These are phyloP conservation scores for Oryzias celebensis DNA, from an alignment of 2,113 vertebrate genomes.

Conservation along the genomic window DNA sequence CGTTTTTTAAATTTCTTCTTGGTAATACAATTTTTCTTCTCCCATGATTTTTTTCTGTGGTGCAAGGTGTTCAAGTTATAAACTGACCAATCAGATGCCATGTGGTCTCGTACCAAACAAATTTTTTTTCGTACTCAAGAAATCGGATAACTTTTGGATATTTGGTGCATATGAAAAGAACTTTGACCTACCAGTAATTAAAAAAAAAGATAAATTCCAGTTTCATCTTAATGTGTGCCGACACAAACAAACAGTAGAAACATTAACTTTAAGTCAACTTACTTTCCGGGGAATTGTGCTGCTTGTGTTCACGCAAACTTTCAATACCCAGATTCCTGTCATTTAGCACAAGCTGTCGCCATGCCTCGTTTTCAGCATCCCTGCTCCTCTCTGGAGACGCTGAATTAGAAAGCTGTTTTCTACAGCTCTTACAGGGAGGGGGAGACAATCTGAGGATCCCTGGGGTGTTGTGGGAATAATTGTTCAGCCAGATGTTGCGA, in stretches of 20 bases:
- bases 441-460: conserved; percentile 24
- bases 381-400: conserved; percentile 24
- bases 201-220: no score
- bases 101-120: no score
- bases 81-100: no score
- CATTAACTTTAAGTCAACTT: neutral
- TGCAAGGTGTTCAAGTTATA: no score
- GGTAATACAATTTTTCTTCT: no score
- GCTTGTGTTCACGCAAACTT: neutral
- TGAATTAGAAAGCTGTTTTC: conserved; percentile 35
- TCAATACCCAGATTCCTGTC: conserved; percentile 15
- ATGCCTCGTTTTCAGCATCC: conserved; percentile 11
- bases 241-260: neutral
- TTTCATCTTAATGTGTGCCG: no score
- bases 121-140: no score
- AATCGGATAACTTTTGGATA: no score
- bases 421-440: conserved; percentile 12
- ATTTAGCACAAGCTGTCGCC: conserved; percentile 36
- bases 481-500: conserved; percentile 51
- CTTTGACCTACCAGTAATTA: no score
- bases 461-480: conserved; percentile 36
- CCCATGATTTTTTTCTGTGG: no score
- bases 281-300: neutral
- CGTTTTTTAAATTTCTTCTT: no score
- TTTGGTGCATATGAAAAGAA: no score